A percentile compares a stretch with the other conserved stretches of the same genome.
phyloP scores from a whole-genome alignment of 2,888 invertebrate species.

The Heteropelma amictum region DNA sequence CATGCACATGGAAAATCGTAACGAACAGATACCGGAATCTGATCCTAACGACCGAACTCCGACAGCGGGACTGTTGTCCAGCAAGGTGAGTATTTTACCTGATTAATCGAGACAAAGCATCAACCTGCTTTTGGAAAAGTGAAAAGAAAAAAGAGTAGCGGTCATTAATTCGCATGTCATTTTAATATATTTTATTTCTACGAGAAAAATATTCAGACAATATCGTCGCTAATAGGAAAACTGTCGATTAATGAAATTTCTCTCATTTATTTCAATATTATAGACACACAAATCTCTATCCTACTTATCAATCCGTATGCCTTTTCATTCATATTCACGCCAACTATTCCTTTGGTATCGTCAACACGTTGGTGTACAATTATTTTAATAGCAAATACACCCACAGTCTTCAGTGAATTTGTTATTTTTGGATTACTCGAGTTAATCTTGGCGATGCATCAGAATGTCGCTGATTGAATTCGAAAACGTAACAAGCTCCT shows the following conservation, averaged over 20 bases:
- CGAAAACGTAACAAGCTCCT: background rate
- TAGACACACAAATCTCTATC: too few species aligned
- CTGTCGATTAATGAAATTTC: too few species aligned
- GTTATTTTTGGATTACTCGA: constrained; percentile 25
- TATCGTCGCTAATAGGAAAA: too few species aligned
- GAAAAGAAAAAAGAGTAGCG: background rate
- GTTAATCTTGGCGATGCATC: constrained; percentile 19
- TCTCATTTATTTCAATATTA: too few species aligned
- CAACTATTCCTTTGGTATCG: background rate
- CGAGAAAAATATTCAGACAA: too few species aligned
- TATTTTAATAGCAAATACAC: background rate
- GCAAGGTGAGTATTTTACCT: constrained; percentile 82
- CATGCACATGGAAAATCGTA: constrained; percentile 87
- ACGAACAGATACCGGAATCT: constrained; percentile 91
- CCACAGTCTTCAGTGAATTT: background rate
- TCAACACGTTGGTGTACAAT: too few species aligned
- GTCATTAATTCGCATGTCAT: too few species aligned
- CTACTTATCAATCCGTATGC: too few species aligned
- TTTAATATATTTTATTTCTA: too few species aligned
- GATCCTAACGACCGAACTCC: constrained; percentile 92
- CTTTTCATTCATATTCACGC: background rate
- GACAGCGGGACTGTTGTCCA: constrained; percentile 90
- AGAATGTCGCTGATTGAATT: background rate
- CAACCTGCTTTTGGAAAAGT: too few species aligned
- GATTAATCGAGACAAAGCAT: background rate